Conservation (phyloP, 1,140 invertebrate species). For the Harpegnathos saltator region DNA sequence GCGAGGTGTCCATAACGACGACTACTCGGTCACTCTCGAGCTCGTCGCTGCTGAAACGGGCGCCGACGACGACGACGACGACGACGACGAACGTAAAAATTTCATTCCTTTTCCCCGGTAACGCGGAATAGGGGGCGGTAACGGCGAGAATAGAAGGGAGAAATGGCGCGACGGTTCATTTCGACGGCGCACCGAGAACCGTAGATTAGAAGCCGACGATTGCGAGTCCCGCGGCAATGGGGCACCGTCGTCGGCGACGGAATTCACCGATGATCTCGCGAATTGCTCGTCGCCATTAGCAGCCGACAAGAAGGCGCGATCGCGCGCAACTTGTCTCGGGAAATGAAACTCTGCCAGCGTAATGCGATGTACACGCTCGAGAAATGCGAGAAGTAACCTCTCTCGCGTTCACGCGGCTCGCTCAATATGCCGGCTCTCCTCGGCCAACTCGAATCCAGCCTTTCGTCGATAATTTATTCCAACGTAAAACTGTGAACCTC, state of each 20-base stretch:
- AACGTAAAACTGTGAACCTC: too few relatives aligned
- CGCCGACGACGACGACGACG: neutral
- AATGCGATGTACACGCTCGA: too few relatives aligned
- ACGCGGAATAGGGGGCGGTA: neutral
- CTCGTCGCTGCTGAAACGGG: neutral
- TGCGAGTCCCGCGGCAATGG: neutral
- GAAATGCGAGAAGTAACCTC: too few relatives aligned
- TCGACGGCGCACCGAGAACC: neutral
- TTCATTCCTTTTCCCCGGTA: neutral
- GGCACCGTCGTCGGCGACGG: neutral
- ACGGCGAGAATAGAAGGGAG: constrained; percentile 5
- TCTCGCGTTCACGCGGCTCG: too few relatives aligned
- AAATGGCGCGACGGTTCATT: constrained; percentile 4
- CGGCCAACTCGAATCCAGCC: too few relatives aligned
- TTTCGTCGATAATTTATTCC: too few relatives aligned
- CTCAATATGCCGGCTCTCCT: too few relatives aligned
- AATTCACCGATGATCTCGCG: neutral
- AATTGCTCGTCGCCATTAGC: neutral
- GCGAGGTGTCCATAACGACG: constrained; percentile 14
- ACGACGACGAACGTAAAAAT: neutral
- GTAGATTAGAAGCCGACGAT: neutral
- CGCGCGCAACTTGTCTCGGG: too few relatives aligned
- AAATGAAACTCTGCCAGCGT: too few relatives aligned
- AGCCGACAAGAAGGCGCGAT: neutral
- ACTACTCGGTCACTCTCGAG: neutral